Evolutionary conservation across 2,113 vertebrate species (phyloP).

Genomic region (Excalfactoria chinensis): DNA sequence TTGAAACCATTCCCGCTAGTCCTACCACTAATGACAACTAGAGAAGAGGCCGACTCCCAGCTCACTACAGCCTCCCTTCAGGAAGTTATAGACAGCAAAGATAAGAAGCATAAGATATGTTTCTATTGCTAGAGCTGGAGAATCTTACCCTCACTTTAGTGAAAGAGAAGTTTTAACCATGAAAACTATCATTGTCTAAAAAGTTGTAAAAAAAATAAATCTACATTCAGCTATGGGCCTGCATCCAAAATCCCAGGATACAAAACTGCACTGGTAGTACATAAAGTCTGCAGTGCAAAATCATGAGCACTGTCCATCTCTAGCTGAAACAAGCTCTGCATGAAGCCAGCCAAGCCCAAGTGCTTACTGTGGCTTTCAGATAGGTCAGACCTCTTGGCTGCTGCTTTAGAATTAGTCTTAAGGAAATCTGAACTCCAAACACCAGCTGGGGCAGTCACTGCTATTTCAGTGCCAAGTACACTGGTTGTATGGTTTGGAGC

Average conservation of each 20-base stretch:
- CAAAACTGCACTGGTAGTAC: not conserved
- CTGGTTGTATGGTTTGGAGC: not conserved
- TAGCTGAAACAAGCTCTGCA: not conserved
- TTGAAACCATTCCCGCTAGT: too few relatives aligned
- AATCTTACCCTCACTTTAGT: not conserved
- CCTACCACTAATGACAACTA: too few relatives aligned
- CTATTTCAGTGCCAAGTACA: not conserved
- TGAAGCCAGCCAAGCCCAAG: slow-evolving; percentile 1
- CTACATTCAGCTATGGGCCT: not conserved
- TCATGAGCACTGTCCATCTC: not conserved
- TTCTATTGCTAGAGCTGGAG: not conserved
- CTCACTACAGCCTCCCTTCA: too few relatives aligned
- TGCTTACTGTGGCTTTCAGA: not conserved
- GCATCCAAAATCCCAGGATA: not conserved
- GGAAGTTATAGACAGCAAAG: too few relatives aligned
- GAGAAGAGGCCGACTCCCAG: too few relatives aligned
- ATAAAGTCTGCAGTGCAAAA: slow-evolving; percentile 2
- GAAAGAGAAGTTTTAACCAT: not conserved
- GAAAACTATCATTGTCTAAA: not conserved
- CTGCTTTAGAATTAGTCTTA: not conserved
- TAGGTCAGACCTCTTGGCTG: not conserved
- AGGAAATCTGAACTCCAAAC: not conserved
- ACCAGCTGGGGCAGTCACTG: not conserved
- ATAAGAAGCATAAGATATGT: not conserved
- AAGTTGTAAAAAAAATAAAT: not conserved